A percentile compares a stretch with the other conserved stretches of the same genome.
These are phyloP conservation scores for Trachops cirrhosus DNA, from an alignment of 2,797 vertebrate species.

Conservation along the genomic window DNA sequence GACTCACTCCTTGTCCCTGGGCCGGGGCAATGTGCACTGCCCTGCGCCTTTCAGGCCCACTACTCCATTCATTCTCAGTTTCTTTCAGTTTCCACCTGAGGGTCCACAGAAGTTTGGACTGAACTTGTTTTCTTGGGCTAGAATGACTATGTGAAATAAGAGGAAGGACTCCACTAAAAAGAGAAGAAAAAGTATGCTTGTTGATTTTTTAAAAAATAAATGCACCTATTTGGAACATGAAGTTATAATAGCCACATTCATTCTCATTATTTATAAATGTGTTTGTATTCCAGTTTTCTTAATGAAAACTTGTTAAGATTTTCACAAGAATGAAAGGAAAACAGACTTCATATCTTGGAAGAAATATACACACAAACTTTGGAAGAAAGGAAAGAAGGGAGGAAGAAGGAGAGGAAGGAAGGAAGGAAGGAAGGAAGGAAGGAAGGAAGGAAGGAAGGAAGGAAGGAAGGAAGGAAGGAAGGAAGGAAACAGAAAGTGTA, in stretches of 20 bases:
- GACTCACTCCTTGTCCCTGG: slow-evolving; percentile 49
- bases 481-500: neutral
- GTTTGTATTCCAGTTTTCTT: neutral
- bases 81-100: slow-evolving; percentile 69
- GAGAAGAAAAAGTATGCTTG: neutral
- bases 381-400: neutral
- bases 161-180: slow-evolving; percentile 17
- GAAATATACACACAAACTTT: neutral
- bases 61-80: slow-evolving; percentile 69
- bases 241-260: neutral
- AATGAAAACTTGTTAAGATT: neutral
- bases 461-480: neutral
- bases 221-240: neutral
- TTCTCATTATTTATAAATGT: slow-evolving; percentile 48
- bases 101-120: slow-evolving; percentile 56
- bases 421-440: neutral
- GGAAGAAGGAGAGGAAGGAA: neutral
- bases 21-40: neutral
- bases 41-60: neutral
- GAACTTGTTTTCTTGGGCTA: slow-evolving; percentile 68
- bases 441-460: neutral
- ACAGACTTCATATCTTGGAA: neutral
- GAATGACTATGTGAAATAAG: neutral
- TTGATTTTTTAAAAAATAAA: slow-evolving; percentile 13
- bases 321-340: slow-evolving; percentile 46